Evolutionary conservation across 2,797 vertebrate species (phyloP).

Genomic region (Ctenochaetus hawaiiensis): DNA sequence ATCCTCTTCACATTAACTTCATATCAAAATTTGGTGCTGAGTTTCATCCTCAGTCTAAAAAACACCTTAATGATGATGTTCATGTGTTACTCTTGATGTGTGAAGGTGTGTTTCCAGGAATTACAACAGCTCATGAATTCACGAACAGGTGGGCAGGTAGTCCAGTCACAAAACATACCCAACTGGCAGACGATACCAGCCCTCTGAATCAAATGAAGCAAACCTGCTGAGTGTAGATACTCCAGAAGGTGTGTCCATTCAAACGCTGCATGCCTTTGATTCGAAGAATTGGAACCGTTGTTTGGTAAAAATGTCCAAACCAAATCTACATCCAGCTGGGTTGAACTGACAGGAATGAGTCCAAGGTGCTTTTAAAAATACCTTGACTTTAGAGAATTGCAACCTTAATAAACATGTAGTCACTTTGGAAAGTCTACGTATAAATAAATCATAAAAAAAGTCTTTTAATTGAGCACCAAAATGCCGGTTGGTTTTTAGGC

Average conservation of each 20-base stretch:
- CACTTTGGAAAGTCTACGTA: not conserved
- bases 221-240: slow-evolving; percentile 57
- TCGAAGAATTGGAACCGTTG: slow-evolving; percentile 27
- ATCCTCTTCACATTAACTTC: not conserved
- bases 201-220: slow-evolving; percentile 40
- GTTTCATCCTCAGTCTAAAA: slow-evolving; percentile 12
- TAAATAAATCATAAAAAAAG: not conserved
- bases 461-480: slow-evolving; percentile 23
- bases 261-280: slow-evolving; percentile 43
- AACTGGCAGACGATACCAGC: slow-evolving; percentile 30
- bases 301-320: slow-evolving; percentile 43
- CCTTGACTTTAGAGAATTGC: not conserved
- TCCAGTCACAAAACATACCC: slow-evolving; percentile 26
- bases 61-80: slow-evolving; percentile 8
- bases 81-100: slow-evolving; percentile 8
- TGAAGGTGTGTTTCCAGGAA: slow-evolving; percentile 7
- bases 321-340: slow-evolving; percentile 30
- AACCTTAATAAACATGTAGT: not conserved
- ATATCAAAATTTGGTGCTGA: not conserved
- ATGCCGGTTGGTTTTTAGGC: not conserved
- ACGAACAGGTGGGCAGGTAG: slow-evolving; percentile 35
- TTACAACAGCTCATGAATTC: slow-evolving; percentile 21
- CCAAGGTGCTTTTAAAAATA: slow-evolving; percentile 8
- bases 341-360: slow-evolving; percentile 25
- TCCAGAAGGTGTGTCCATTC: slow-evolving; percentile 38